Base-by-base conservation (phyloP, 2,113 vertebrate genomes). In the Pyrgilauda ruficollis region DNA sequence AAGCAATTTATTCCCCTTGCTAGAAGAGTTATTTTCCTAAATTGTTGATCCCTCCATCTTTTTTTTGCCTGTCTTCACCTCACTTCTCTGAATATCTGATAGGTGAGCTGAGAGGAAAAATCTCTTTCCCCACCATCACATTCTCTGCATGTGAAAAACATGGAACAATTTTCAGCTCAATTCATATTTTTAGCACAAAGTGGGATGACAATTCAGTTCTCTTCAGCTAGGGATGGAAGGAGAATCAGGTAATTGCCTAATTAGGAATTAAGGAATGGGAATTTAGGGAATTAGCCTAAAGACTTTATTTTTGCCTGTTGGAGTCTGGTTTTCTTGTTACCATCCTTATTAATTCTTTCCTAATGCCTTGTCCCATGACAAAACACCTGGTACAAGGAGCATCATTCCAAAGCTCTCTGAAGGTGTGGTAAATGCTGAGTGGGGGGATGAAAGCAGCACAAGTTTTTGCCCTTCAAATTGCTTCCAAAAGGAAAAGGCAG, bases 301-400 rank as follows among this genome's bases (percentile, higher is more conserved):
- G 75, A 67, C 47, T 93, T 83, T 67, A 44, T 90, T 96, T 95
- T 85, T 93, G 37, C 43, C 55, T 49, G 85, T 41, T 88, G 79
- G 77, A 79, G 55, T 18, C 82, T 72, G 64, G 17, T 67, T 33
- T 96, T 76, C 79, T 95, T 89, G 73, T 68, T 89, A 41, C 56
- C 35, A 24, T 68, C 79, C 53, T 89, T 68, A 93, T 89, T 68
- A 93, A 94, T 89, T 94, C 64, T 80, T 79, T 92, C 56, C 86
- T 93, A 92, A 87, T 87, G 58, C 43, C 23, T 58, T 31, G 66
- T 93, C 94, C 86, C 83, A 30, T 82, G 93, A 58, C 44, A 92
- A 82, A 97, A 96, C 90, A 95, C 88, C 85, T 93, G 88, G 37
- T 92, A 62, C 31, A 22, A 31, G 70, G 33, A 61, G 35, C 91